These are phyloP conservation scores for Sycophila texana DNA, from an alignment of 2,888 invertebrate genomes.

Conservation along the genomic window DNA sequence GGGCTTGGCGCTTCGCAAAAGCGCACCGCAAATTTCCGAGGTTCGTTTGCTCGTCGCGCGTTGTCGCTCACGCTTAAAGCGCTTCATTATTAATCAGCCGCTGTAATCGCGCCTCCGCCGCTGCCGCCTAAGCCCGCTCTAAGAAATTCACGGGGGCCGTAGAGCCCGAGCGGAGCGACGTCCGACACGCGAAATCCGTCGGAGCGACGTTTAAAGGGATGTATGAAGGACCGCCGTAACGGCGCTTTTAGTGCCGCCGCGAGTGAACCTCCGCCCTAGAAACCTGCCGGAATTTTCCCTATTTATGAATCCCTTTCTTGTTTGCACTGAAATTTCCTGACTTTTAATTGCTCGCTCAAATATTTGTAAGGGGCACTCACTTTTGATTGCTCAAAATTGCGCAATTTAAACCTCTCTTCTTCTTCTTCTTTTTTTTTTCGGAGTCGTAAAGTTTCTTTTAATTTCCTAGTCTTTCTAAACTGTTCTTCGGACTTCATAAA, in stretches of 20 bases:
- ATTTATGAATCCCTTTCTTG: too few relatives aligned
- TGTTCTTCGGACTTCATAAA: too few relatives aligned
- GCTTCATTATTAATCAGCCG: conserved; percentile 51
- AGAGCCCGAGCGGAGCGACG: conserved; percentile 26
- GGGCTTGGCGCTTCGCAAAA: conserved; percentile 15
- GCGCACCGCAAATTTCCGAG: conserved; percentile 48
- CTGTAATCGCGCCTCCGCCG: conserved; percentile 37
- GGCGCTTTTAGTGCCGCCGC: not conserved
- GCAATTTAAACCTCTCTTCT: too few relatives aligned
- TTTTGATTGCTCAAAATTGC: too few relatives aligned
- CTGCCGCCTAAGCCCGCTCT: conserved; percentile 24
- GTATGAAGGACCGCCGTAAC: not conserved
- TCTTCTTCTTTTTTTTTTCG: too few relatives aligned
- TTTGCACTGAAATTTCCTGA: too few relatives aligned
- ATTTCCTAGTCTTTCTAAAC: too few relatives aligned
- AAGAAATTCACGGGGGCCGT: conserved; percentile 48
- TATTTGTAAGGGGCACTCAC: too few relatives aligned
- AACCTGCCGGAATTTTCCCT: too few relatives aligned
- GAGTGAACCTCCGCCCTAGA: too few relatives aligned
- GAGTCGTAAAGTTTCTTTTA: too few relatives aligned
- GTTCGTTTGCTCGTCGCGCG: conserved; percentile 33
- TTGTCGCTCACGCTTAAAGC: conserved; percentile 50
- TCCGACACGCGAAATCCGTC: conserved; percentile 36
- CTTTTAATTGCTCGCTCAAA: too few relatives aligned
- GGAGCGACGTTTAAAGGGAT: conserved; percentile 33